These are phyloP conservation scores for Hipposideros armiger DNA, from an alignment of 2,113 vertebrate genomes.

Conservation along the genomic window DNA sequence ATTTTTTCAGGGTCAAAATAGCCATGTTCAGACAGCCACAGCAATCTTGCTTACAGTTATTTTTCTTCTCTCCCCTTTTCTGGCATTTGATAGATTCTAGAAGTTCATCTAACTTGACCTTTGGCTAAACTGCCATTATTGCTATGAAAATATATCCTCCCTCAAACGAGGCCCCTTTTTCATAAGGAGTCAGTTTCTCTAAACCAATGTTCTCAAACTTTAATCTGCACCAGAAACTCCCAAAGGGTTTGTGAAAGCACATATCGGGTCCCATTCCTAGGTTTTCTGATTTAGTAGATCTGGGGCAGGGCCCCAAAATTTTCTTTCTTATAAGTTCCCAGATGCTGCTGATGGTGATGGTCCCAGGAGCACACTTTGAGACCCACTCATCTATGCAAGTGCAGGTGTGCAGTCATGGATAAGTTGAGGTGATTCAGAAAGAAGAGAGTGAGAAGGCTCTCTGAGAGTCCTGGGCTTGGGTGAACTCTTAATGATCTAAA, in stretches of 20 bases:
- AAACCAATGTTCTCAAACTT: background rate
- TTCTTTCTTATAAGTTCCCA: background rate
- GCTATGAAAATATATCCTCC: constrained; percentile 56
- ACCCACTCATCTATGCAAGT: rapidly evolving
- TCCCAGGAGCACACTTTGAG: background rate
- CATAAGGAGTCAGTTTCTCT: background rate
- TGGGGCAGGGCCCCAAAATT: background rate
- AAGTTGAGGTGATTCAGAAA: background rate
- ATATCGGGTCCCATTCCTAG: background rate
- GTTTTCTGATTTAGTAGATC: background rate
- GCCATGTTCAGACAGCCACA: constrained; percentile 86
- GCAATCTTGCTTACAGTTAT: constrained; percentile 76
- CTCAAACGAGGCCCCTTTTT: constrained; percentile 58
- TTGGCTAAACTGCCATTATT: constrained; percentile 69
- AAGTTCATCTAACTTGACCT: constrained; percentile 79
- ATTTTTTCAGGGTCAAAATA: constrained; percentile 88
- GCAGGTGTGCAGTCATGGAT: rapidly evolving
- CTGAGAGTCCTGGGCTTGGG: background rate
- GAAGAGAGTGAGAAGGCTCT: background rate
- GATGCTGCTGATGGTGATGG: background rate
- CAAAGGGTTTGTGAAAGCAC: background rate
- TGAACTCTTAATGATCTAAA: background rate
- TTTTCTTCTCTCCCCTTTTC: constrained; percentile 79
- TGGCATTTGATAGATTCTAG: constrained; percentile 82
- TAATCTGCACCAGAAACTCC: background rate